Base-by-base conservation (phyloP, 1,140 invertebrate genomes). In the Mya arenaria region DNA sequence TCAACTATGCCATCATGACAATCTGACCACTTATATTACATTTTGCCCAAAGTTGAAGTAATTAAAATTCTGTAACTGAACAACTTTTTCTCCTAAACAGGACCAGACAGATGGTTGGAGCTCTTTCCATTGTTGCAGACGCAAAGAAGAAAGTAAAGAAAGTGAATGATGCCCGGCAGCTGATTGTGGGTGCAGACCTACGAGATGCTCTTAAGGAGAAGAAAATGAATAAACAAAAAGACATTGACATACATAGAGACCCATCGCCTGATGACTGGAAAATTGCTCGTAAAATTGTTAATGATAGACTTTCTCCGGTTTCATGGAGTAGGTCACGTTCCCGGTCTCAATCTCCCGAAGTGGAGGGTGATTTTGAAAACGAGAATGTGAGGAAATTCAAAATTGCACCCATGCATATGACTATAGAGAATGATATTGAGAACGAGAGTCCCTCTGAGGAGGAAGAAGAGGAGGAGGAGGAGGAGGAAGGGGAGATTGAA, bases 211-310 rank as follows among this genome's bases (percentile, higher is more conserved):
- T 80, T n/a, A 28, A 58, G 25, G 77, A 80, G 34, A 69, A 69
- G 28, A 80, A 80, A 23, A 58, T 69, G 77, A 80, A 80, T 28
- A n/a, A n/a, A n/a, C n/a, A n/a, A n/a, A n/a, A n/a, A n/a, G n/a
- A n/a, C n/a, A n/a, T n/a, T n/a, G n/a, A n/a, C n/a, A n/a, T n/a
- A n/a, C n/a, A n/a, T n/a, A 41, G 73, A 32, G 34, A 63, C 37
- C 25, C 28, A 4, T n/a, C 19, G 17, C 2, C 2, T 3, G 48
- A 52, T 23, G 48, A 52, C 25, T 52, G 19, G 48, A 52, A 52
- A 17, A 52, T 52, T 8, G 25, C 48, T 52, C 48, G 48, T 23
- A 23, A 52, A 52, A 52, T 52, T 52, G 17, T 17, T 1, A 17
- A 52, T n/a, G 48, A 52, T 23, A 52, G 25, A 23, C 48, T 23